phyloP scores from a whole-genome alignment of 2,797 vertebrate species.

The Lutjanus argentimaculatus region DNA sequence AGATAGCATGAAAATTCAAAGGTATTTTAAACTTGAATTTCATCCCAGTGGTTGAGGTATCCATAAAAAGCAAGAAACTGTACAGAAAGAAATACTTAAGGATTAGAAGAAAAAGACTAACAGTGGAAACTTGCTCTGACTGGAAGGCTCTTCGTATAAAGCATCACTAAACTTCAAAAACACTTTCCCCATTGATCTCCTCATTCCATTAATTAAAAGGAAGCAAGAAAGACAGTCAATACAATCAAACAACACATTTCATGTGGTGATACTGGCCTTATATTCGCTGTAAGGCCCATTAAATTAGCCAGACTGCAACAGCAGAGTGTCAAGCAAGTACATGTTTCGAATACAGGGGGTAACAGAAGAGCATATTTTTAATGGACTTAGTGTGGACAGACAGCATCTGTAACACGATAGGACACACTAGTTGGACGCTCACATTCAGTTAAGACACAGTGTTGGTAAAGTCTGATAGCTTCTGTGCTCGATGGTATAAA shows the following conservation, averaged over 20 bases:
- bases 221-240: slow-evolving; percentile 1
- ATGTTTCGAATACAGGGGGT: too few species aligned
- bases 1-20: slow-evolving; percentile 5
- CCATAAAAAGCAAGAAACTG: background rate
- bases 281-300: slow-evolving; percentile 19
- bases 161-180: slow-evolving; percentile 11
- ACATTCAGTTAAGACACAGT: too few species aligned
- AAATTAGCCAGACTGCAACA: too few species aligned
- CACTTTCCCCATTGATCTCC: background rate
- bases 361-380: too few species aligned
- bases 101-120: background rate
- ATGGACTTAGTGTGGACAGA: too few species aligned
- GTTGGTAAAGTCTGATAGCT: too few species aligned
- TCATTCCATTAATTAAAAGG: slow-evolving; percentile 29
- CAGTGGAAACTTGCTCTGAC: background rate
- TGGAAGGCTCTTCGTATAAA: background rate
- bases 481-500: too few species aligned
- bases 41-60: background rate
- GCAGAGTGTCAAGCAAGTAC: too few species aligned
- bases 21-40: background rate
- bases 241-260: slow-evolving; percentile 11
- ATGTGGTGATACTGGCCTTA: slow-evolving; percentile 8
- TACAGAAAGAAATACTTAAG: background rate
- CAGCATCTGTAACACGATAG: too few species aligned
- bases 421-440: too few species aligned